Conservation (phyloP, 37 sponge, comb jelly and placozoan genomes). For the Diacarnus erythraeanus region DNA sequence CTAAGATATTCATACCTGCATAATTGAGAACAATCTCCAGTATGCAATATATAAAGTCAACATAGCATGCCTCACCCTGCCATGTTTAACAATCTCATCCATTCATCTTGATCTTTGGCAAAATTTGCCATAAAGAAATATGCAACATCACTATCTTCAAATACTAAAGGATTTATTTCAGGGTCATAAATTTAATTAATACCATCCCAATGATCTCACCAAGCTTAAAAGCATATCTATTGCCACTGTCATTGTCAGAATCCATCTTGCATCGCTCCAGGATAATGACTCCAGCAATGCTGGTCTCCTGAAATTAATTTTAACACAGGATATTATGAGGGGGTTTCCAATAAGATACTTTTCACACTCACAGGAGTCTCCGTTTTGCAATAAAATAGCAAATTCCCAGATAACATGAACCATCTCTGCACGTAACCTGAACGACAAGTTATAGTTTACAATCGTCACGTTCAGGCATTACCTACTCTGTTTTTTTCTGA, state of each 20-base stretch:
- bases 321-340: background rate
- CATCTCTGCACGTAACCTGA: slow-evolving; percentile 66
- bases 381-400: slow-evolving; percentile 72
- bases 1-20: slow-evolving; percentile 72
- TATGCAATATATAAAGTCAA: no score
- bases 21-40: background rate
- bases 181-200: background rate
- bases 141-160: slow-evolving; percentile 48
- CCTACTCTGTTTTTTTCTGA: slow-evolving; percentile 62
- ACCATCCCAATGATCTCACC: slow-evolving; percentile 20
- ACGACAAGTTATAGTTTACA: background rate
- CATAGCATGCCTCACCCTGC: background rate
- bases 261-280: slow-evolving; percentile 63
- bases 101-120: slow-evolving; percentile 72
- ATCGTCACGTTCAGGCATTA: background rate
- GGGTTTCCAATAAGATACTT: slow-evolving; percentile 4
- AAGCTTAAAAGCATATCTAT: slow-evolving; percentile 56
- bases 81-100: slow-evolving; percentile 42
- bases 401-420: slow-evolving; percentile 73
- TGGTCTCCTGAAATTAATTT: slow-evolving; percentile 22
- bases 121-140: slow-evolving; percentile 62
- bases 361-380: slow-evolving; percentile 43
- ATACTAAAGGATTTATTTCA: slow-evolving; percentile 36
- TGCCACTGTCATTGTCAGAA: slow-evolving; percentile 49
- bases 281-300: slow-evolving; percentile 47